phyloP scores from a whole-genome alignment of 1,140 invertebrate genomes.

The Parapsyche elsis region DNA sequence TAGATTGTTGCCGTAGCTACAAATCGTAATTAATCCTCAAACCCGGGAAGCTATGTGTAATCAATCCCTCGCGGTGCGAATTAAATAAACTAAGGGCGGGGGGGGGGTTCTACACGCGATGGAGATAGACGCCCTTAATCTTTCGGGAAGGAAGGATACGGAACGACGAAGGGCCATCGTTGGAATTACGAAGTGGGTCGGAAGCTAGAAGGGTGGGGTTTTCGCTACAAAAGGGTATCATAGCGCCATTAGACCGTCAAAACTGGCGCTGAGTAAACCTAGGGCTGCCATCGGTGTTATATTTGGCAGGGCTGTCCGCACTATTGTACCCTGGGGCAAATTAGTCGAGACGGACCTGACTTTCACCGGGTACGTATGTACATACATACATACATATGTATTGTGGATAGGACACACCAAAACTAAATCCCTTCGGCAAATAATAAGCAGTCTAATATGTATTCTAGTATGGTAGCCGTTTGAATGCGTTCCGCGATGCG shows the following conservation, averaged over 20 bases:
- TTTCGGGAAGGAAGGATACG: neutral
- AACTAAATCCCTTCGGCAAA: constrained; percentile 28
- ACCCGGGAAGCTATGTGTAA: constrained; percentile 37
- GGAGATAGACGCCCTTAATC: constrained; percentile 9
- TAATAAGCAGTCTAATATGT: neutral
- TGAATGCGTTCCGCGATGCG: too few relatives aligned
- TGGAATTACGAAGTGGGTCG: neutral
- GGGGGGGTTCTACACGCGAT: neutral
- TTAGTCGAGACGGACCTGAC: constrained; percentile 28
- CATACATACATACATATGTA: neutral
- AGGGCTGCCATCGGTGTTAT: neutral
- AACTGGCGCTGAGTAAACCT: constrained; percentile 19
- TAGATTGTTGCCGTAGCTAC: constrained; percentile 33
- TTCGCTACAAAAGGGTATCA: constrained; percentile 38
- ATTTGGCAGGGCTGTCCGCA: neutral
- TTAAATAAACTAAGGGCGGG: constrained; percentile 34
- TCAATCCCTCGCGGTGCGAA: constrained; percentile 42
- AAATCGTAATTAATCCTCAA: constrained; percentile 42
- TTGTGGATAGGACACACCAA: neutral
- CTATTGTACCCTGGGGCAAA: constrained; percentile 1
- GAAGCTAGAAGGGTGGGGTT: neutral
- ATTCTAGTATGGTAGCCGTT: too few relatives aligned
- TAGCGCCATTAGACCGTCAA: constrained; percentile 41
- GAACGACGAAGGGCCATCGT: constrained; percentile 1
- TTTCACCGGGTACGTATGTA: constrained; percentile 13